Evolutionary conservation across 1,140 invertebrate species (phyloP).

Genomic region (Meteorus sp.): DNA sequence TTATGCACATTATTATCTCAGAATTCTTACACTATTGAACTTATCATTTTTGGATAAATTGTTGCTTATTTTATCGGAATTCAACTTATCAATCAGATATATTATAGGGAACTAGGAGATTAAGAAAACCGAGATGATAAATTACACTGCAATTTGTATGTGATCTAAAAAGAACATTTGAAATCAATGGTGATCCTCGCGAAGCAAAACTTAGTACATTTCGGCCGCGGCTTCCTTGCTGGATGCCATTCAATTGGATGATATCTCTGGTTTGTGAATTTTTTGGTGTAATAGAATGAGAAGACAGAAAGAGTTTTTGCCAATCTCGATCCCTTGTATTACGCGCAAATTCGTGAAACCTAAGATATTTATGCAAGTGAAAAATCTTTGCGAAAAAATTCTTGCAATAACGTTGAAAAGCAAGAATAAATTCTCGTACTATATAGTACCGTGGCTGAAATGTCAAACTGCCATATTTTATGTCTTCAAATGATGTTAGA

Average conservation of each 20-base stretch:
- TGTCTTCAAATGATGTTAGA: conserved; percentile 28
- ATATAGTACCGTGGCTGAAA: conserved; percentile 24
- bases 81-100: no score
- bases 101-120: no score
- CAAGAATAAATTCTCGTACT: neutral
- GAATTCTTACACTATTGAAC: no score
- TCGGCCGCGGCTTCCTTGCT: neutral
- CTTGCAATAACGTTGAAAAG: neutral
- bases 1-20: no score
- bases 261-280: neutral
- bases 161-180: no score
- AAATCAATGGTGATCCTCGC: neutral
- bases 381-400: conserved; percentile 1
- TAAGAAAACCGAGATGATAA: no score
- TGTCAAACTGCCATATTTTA: conserved; percentile 41
- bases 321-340: no score
- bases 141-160: no score
- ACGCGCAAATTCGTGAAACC: neutral
- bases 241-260: neutral
- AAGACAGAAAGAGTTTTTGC: neutral
- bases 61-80: no score
- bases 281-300: neutral
- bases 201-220: neutral
- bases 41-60: no score
- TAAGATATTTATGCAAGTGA: neutral